Percentiles rank a stretch among this genome's conserved stretches.
Evolutionary conservation across 2,797 vertebrate species (phyloP).

Genomic region (Sternotherus odoratus): DNA sequence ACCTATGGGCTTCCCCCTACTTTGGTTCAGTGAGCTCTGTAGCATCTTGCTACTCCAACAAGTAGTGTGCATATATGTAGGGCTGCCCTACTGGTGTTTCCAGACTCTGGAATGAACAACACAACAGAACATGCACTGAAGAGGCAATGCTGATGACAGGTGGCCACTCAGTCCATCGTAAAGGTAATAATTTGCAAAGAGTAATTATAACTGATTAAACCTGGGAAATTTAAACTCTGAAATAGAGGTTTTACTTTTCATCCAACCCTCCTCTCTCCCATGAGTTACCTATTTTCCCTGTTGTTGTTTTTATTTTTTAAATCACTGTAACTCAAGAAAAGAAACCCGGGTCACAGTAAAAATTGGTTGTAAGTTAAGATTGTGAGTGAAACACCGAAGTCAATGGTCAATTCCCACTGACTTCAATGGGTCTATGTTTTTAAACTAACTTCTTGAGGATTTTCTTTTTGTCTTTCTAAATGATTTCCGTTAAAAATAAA

Average conservation of each 20-base stretch:
- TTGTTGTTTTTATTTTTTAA: neutral
- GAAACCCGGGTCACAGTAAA: conserved; percentile 58
- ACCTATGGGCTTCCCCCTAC: too few relatives aligned
- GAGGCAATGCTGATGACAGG: conserved; percentile 42
- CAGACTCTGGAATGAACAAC: conserved; percentile 38
- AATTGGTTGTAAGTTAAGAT: conserved; percentile 53
- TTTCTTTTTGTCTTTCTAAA: neutral
- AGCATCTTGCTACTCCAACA: conserved; percentile 1
- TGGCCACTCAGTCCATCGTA: neutral
- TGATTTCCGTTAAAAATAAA: neutral
- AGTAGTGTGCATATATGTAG: neutral
- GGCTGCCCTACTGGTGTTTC: neutral
- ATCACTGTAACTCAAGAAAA: conserved; percentile 36
- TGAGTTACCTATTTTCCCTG: fast-evolving
- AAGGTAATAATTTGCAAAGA: neutral
- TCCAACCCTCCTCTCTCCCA: neutral
- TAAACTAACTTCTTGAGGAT: neutral
- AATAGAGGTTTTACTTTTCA: neutral
- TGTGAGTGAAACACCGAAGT: conserved; percentile 54
- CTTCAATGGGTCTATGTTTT: neutral
- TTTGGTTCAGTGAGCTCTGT: neutral
- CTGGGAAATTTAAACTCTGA: neutral
- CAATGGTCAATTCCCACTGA: neutral
- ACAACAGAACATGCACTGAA: conserved; percentile 26
- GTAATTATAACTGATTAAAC: conserved; percentile 40